Evolutionary conservation across 2,888 invertebrate species (phyloP).

Genomic region (Fragum whitleyi): DNA sequence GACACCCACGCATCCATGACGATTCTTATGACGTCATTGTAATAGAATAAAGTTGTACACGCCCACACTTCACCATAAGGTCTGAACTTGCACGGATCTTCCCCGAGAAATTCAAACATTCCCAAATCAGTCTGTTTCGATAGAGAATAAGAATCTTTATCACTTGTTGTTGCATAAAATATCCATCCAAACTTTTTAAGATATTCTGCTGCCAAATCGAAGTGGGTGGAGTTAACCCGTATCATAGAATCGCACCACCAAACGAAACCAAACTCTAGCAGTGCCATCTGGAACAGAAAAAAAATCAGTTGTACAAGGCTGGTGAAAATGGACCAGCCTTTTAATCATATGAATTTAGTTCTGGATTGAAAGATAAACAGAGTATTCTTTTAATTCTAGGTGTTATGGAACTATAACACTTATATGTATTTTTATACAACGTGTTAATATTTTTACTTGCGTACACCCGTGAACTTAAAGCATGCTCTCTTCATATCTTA

Average conservation of each 20-base stretch:
- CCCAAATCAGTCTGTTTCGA: conserved; percentile 29
- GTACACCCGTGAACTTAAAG: too few relatives aligned
- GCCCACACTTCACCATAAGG: conserved; percentile 36
- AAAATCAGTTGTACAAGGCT: too few relatives aligned
- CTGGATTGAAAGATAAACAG: too few relatives aligned
- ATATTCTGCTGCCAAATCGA: conserved; percentile 27
- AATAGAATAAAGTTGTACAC: conserved; percentile 33
- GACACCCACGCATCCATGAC: conserved; percentile 34
- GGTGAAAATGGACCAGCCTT: too few relatives aligned
- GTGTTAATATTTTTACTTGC: too few relatives aligned
- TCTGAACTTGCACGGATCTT: conserved; percentile 42
- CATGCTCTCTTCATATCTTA: too few relatives aligned
- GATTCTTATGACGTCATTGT: conserved; percentile 6
- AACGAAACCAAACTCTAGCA: conserved; percentile 41
- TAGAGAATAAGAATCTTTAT: conserved; percentile 5
- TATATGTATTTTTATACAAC: too few relatives aligned
- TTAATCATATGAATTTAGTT: too few relatives aligned
- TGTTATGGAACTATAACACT: too few relatives aligned
- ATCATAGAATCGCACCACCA: conserved; percentile 40
- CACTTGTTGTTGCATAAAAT: background rate
- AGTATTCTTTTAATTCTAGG: too few relatives aligned
- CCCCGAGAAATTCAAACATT: conserved; percentile 33
- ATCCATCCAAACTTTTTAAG: conserved; percentile 25
- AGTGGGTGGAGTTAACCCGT: conserved; percentile 14
- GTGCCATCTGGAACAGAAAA: conserved; percentile 17